phyloP scores from a whole-genome alignment of 2,888 invertebrate genomes.

The Hyles lineata region DNA sequence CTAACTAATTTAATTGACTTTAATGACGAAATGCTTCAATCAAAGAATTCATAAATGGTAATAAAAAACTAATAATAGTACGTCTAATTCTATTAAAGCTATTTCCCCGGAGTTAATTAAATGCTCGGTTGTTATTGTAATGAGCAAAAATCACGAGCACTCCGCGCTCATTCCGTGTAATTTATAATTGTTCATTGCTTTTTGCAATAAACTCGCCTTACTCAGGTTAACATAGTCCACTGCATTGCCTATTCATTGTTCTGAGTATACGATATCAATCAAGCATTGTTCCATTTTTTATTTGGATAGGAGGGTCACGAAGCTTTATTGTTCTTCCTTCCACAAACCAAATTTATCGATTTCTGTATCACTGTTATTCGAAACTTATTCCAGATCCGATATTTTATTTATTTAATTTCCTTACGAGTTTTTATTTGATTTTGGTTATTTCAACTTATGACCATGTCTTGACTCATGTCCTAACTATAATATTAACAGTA shows the following conservation, averaged over 20 bases:
- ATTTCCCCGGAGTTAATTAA: conserved; percentile 67
- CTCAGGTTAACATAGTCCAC: conserved; percentile 53
- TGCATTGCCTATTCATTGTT: conserved; percentile 57
- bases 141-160: conserved; percentile 64
- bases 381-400: not conserved
- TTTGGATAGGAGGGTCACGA: conserved; percentile 20
- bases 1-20: not conserved
- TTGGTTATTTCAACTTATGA: not conserved
- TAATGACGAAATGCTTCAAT: not conserved
- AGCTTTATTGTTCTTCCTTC: conserved; percentile 20
- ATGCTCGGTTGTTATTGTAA: conserved; percentile 73
- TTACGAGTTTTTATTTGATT: not conserved
- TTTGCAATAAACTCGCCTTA: conserved; percentile 72
- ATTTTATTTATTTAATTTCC: not conserved
- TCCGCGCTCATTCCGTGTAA: conserved; percentile 70
- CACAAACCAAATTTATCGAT: conserved; percentile 11
- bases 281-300: conserved; percentile 36
- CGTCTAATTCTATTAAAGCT: conserved; percentile 22
- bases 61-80: conserved; percentile 6
- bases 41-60: conserved; percentile 1
- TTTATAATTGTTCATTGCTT: conserved; percentile 75
- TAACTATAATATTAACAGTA: too few species aligned
- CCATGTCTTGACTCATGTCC: too few species aligned
- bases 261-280: conserved; percentile 48
- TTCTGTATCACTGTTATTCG: not conserved